A percentile compares a stretch with the other conserved stretches of the same genome.
These are phyloP conservation scores for Corythornis vintsioides DNA, from an alignment of 2,113 vertebrate species.

Conservation along the genomic window DNA sequence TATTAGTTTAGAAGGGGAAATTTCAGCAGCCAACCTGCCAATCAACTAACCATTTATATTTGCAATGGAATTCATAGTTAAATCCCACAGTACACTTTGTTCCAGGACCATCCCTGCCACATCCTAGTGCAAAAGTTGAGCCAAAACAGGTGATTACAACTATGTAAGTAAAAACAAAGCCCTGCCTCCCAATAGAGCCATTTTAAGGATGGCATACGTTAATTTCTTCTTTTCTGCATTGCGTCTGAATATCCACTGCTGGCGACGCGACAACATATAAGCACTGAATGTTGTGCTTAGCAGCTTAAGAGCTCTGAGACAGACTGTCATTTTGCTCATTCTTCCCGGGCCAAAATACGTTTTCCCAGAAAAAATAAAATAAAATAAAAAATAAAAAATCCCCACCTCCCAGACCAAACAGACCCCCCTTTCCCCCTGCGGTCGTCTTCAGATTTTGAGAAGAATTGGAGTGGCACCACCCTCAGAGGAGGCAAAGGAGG, in stretches of 20 bases:
- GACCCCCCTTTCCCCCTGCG: neutral
- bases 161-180: constrained; percentile 8
- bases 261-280: neutral
- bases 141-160: neutral
- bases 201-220: neutral
- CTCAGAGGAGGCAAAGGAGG: neutral
- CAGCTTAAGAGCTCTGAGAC: constrained; percentile 42
- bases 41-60: neutral
- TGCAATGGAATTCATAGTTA: neutral
- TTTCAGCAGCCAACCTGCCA: neutral
- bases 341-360: constrained; percentile 17
- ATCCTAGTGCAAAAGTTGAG: neutral
- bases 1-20: constrained; percentile 23
- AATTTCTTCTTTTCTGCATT: constrained; percentile 12
- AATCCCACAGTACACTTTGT: neutral
- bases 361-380: neutral
- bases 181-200: neutral
- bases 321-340: constrained; percentile 36
- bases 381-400: neutral
- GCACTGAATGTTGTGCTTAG: constrained; percentile 9
- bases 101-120: neutral
- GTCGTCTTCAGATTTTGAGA: neutral
- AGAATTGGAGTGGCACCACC: neutral
- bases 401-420: constrained; percentile 18
- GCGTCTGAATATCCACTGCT: neutral